These are phyloP conservation scores for Callochromis pleurospilus DNA, from an alignment of 2,113 vertebrate genomes.

Conservation along the genomic window DNA sequence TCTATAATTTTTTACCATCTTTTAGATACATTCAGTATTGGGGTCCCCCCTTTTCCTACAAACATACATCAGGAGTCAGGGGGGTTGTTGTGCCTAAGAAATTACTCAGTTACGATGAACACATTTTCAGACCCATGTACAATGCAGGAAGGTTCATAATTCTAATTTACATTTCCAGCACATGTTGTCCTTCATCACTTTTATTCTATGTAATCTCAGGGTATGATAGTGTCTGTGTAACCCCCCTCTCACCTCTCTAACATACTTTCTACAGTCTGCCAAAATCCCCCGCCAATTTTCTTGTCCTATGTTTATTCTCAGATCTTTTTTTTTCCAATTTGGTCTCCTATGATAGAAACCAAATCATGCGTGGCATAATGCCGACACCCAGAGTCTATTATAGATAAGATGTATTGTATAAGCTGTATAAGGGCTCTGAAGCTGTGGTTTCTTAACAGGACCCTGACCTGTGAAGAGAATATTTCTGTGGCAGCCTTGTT, in stretches of 20 bases:
- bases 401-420: background rate
- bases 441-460: rapidly evolving
- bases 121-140: background rate
- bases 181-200: background rate
- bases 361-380: background rate
- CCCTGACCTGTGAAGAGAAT: background rate
- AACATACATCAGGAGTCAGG: background rate
- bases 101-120: background rate
- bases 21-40: rapidly evolving
- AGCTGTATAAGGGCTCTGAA: background rate
- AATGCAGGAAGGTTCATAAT: background rate
- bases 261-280: background rate
- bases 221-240: background rate
- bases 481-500: background rate
- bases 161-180: background rate
- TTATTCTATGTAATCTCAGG: background rate
- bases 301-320: background rate
- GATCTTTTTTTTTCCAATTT: background rate
- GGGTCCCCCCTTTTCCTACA: rapidly evolving
- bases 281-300: rapidly evolving
- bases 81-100: background rate
- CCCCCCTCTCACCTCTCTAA: background rate
- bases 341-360: background rate
- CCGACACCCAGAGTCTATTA: background rate
- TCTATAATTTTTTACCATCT: background rate